These are phyloP conservation scores for Euphydryas editha DNA, from an alignment of 2,888 invertebrate genomes.

Conservation along the genomic window DNA sequence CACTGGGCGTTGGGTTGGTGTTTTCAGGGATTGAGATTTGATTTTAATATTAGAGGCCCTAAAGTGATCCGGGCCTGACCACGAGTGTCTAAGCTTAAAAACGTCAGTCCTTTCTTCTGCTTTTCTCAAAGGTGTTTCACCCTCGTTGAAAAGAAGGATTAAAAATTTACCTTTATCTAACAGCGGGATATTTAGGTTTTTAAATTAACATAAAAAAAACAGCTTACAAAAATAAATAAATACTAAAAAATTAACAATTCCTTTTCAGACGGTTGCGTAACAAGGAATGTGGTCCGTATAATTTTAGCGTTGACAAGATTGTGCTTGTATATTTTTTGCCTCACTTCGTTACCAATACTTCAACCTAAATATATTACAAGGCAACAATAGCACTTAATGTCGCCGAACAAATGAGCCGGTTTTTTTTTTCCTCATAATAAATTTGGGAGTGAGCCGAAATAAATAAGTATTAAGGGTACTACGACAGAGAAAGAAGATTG, in stretches of 20 bases:
- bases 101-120: too few species aligned
- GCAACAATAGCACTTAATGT: conserved; percentile 26
- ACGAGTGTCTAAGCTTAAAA: too few species aligned
- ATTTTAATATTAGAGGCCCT: too few species aligned
- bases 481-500: not conserved
- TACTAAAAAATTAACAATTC: not conserved
- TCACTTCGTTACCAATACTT: conserved; percentile 5
- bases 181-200: too few species aligned
- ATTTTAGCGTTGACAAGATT: conserved; percentile 1
- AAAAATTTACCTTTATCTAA: too few species aligned
- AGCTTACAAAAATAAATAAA: too few species aligned
- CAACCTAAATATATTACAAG: conserved; percentile 23
- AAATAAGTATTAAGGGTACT: conserved; percentile 10
- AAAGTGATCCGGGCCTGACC: too few species aligned
- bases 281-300: not conserved
- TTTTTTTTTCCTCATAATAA: conserved; percentile 22
- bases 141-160: too few species aligned
- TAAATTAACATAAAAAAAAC: too few species aligned
- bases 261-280: not conserved
- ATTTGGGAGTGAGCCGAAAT: conserved; percentile 17
- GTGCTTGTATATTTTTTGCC: conserved; percentile 11
- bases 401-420: conserved; percentile 17
- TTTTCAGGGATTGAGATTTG: too few species aligned
- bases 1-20: too few species aligned
- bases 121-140: too few species aligned